These are phyloP conservation scores for Eupithecia subfuscata DNA, from an alignment of 2,888 invertebrate species.

Conservation along the genomic window DNA sequence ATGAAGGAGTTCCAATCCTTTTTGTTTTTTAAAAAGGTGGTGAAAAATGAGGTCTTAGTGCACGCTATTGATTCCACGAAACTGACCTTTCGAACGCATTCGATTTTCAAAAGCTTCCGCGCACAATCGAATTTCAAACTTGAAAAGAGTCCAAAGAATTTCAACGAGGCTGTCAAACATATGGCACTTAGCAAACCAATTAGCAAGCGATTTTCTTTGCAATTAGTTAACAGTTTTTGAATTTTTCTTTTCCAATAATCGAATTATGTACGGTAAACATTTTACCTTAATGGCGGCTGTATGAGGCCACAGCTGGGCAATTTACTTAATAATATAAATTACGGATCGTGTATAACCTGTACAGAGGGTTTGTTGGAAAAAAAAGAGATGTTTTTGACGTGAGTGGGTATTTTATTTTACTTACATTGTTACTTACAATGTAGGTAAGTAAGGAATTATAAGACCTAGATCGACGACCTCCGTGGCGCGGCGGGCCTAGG, in stretches of 20 bases:
- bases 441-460: no score
- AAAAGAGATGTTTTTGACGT: slow-evolving; percentile 23
- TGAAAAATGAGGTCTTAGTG: background rate
- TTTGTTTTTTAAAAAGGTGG: background rate
- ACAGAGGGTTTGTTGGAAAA: slow-evolving; percentile 33
- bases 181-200: slow-evolving; percentile 18
- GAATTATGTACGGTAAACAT: slow-evolving; percentile 77
- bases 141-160: background rate
- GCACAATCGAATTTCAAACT: slow-evolving; percentile 7
- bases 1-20: background rate
- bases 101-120: background rate
- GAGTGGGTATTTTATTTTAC: slow-evolving; percentile 7
- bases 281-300: slow-evolving; percentile 67
- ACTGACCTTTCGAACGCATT: background rate
- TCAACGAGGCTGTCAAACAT: slow-evolving; percentile 17
- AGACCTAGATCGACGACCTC: no score
- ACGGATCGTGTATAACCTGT: slow-evolving; percentile 66
- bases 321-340: slow-evolving; percentile 78
- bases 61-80: background rate
- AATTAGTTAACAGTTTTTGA: slow-evolving; percentile 38
- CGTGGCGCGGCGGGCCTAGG: no score
- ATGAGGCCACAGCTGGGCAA: slow-evolving; percentile 66
- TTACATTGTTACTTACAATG: background rate
- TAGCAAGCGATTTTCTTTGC: background rate
- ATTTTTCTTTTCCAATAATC: slow-evolving; percentile 67